These are phyloP conservation scores for Trogon surrucura DNA, from an alignment of 2,113 vertebrate genomes.

Conservation along the genomic window DNA sequence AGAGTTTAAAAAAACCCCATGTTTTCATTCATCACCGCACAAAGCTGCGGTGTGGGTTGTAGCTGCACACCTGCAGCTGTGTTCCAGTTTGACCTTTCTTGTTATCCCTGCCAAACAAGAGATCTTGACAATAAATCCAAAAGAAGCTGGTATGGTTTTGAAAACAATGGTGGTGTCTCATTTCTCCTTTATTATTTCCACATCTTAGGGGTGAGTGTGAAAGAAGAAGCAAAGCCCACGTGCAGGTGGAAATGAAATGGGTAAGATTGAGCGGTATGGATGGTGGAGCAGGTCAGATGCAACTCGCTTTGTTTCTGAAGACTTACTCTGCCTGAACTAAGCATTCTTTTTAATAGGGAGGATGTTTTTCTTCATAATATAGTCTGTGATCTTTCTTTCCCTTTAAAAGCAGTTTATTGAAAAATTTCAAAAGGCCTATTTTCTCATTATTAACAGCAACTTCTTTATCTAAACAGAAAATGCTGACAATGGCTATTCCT, in stretches of 20 bases:
- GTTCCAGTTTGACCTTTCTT: conserved; percentile 33
- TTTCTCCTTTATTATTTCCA: conserved; percentile 39
- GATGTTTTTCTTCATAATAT: background rate
- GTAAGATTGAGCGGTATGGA: background rate
- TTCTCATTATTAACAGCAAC: background rate
- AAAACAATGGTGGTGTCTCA: conserved; percentile 19
- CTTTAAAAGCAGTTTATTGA: background rate
- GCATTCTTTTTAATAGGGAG: background rate
- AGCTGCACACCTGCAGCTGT: conserved; percentile 48
- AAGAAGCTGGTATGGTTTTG: background rate
- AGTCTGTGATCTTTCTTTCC: background rate
- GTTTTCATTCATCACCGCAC: conserved; percentile 33
- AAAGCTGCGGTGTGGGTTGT: background rate
- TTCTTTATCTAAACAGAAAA: background rate
- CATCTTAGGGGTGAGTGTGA: background rate
- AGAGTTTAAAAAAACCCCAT: background rate
- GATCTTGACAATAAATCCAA: conserved; percentile 42
- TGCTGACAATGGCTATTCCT: background rate
- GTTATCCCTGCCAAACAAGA: conserved; percentile 47
- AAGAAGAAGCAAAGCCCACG: background rate
- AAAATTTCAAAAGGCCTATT: background rate
- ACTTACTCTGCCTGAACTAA: background rate
- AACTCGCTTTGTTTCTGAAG: background rate
- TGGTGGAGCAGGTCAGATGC: background rate
- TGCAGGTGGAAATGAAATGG: background rate